phyloP scores from a whole-genome alignment of 2,113 vertebrate species.

The Parus major region DNA sequence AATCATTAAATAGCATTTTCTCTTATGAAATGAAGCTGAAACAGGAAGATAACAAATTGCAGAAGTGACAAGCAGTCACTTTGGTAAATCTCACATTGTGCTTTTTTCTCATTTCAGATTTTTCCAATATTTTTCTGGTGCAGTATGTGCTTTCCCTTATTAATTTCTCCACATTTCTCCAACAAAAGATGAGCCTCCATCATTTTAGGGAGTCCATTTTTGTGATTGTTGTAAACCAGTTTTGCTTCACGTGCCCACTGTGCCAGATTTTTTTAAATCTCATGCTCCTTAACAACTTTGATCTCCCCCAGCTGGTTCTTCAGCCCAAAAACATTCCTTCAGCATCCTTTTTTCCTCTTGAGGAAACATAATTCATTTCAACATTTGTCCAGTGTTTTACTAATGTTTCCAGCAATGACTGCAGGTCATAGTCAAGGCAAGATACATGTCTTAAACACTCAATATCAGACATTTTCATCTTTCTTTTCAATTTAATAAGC shows the following conservation, averaged over 20 bases:
- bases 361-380: not conserved
- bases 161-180: not conserved
- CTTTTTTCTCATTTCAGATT: not conserved
- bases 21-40: not conserved
- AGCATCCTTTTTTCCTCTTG: not conserved
- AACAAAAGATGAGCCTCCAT: not conserved
- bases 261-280: not conserved
- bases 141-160: not conserved
- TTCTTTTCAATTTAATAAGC: not conserved
- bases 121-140: not conserved
- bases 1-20: not conserved
- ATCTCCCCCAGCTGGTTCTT: not conserved
- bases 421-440: not conserved
- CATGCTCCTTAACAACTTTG: not conserved
- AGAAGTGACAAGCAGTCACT: not conserved
- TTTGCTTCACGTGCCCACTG: not conserved
- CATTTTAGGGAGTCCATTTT: not conserved
- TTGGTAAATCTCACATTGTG: not conserved
- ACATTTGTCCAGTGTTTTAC: not conserved
- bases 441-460: not conserved
- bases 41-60: not conserved
- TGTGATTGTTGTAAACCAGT: not conserved
- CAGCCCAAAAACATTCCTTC: not conserved
- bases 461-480: not conserved
- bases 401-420: not conserved